These are phyloP conservation scores for Orchesella flavescens DNA, from an alignment of 2,888 invertebrate species.

Conservation along the genomic window DNA sequence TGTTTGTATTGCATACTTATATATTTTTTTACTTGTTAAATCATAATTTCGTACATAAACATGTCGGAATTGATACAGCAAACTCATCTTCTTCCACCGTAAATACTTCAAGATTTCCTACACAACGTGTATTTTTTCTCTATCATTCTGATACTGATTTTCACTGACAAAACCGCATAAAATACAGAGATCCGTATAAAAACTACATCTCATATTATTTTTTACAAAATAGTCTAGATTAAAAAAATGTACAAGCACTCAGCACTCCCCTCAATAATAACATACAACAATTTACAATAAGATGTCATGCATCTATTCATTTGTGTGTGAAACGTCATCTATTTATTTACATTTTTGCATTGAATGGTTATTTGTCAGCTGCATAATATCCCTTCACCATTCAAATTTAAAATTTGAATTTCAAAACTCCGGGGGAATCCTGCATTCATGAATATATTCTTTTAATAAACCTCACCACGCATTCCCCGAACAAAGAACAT, in stretches of 20 bases:
- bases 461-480: too few species aligned
- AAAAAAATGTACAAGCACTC: neutral
- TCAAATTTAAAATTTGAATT: too few species aligned
- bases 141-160: constrained; percentile 29
- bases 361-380: too few species aligned
- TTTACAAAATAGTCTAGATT: neutral
- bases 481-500: too few species aligned
- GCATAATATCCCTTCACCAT: too few species aligned
- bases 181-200: constrained; percentile 40
- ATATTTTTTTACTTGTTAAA: constrained; percentile 38
- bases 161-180: constrained; percentile 26
- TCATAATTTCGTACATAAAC: constrained; percentile 38
- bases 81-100: constrained; percentile 42
- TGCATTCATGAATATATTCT: too few species aligned
- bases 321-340: too few species aligned
- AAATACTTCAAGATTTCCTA: constrained; percentile 43
- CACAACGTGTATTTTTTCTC: constrained; percentile 28
- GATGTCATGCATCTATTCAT: too few species aligned
- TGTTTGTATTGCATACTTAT: constrained; percentile 4
- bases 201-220: neutral
- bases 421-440: too few species aligned
- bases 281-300: too few species aligned
- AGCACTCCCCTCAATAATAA: too few species aligned
- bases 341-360: too few species aligned
- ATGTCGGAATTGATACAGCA: constrained; percentile 34